Conservation (phyloP, 1,140 invertebrate species). For the Drosophila repleta region DNA sequence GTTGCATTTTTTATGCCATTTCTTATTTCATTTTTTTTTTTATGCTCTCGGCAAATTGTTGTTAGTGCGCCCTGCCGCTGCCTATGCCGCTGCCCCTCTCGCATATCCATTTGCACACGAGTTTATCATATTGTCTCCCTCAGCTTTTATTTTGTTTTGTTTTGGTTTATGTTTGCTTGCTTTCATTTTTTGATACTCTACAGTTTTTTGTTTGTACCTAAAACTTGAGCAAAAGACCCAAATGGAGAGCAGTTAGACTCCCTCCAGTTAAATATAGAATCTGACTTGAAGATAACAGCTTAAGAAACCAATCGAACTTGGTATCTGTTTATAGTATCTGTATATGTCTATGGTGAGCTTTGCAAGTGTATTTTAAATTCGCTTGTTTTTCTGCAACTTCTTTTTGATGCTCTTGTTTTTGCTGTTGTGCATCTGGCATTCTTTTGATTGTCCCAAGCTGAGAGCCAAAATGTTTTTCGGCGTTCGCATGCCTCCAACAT, state of each 20-base stretch:
- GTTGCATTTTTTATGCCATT: constrained; percentile 78
- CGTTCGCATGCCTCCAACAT: constrained; percentile 51
- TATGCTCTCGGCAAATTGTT: constrained; percentile 58
- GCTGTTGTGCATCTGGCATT: constrained; percentile 37
- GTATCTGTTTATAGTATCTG: no score
- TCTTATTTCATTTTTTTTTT: constrained; percentile 66
- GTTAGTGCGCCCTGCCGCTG: constrained; percentile 14
- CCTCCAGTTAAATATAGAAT: no score
- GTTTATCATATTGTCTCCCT: constrained; percentile 70
- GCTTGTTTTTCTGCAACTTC: background rate
- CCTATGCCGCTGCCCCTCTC: background rate
- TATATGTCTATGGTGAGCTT: background rate
- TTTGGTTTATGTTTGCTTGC: constrained; percentile 19
- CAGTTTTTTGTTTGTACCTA: background rate
- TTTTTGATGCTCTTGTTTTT: background rate
- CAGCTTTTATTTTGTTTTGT: constrained; percentile 18
- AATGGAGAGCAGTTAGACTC: background rate
- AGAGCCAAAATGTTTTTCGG: constrained; percentile 37
- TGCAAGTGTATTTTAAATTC: constrained; percentile 34
- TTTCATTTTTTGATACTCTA: constrained; percentile 21
- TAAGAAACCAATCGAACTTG: no score
- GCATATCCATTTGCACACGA: constrained; percentile 21
- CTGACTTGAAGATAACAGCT: no score
- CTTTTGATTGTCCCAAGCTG: constrained; percentile 40
- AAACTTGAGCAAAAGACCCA: background rate